Evolutionary conservation across 2,888 invertebrate species (phyloP), one percentile per base, ranked within the genome.

Genomic region (Ormia ochracea): DNA sequence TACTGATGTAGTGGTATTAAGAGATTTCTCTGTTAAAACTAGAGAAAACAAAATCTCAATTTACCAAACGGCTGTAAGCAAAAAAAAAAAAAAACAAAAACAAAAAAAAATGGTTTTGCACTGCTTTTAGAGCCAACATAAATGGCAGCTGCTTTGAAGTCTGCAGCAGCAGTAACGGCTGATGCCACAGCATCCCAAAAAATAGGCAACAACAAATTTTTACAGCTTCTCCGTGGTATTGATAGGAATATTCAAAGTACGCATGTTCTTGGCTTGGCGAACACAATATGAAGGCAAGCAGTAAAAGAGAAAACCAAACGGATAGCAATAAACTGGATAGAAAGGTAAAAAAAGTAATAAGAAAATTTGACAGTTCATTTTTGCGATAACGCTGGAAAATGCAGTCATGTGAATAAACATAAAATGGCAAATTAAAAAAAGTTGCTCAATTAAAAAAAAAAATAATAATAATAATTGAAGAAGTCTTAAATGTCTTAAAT

Each of bases 11-110:
- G 36, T 59, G 58, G 38, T 28, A 61, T 78, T 68, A 78, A 75
- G 79, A 79, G 79, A 79, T 70, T 70, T 65, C 36, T 54, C 41
- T 72, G 52, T 54, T 72, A 43, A 6, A 10, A 12, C 59, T 61
- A 50, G 23, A 61, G 52, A 10, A 61, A 43, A 52, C 28, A 41
- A 28, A 38, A 73, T 73, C 78, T 78, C 66, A 66, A 61, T 73
- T 72, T 41, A 36, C 38, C 21, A 38, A 61, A 48, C n/a, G 52
- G 0, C 59, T 59, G 52, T 28, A 17, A 21, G 6, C 3, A 17
- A 45, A 17, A 23, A 21, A 9, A 23, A 14, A n/a, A n/a, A n/a
- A n/a, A n/a, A n/a, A n/a, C n/a, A n/a, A n/a, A n/a, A n/a, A n/a
- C n/a, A n/a, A n/a, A n/a, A n/a, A n/a, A n/a, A n/a, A n/a, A n/a